phyloP scores from a whole-genome alignment of 1,140 invertebrate genomes.

The Diploscapter pachys region DNA sequence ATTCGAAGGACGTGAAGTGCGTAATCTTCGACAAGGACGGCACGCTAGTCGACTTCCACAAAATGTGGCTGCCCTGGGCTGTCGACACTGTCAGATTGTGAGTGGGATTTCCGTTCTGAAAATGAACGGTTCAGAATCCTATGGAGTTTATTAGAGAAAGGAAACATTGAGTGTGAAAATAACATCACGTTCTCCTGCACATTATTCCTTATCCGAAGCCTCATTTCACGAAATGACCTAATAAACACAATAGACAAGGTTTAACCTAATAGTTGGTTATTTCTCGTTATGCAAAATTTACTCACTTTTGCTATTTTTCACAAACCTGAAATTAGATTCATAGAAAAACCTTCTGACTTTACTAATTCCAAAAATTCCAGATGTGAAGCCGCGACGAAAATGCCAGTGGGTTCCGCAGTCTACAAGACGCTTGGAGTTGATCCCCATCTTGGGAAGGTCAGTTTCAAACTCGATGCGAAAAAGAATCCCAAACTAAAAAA shows the following conservation, averaged over 20 bases:
- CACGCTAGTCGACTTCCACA: slow-evolving; percentile 63
- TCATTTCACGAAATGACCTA: too few relatives aligned
- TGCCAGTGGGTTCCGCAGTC: slow-evolving; percentile 27
- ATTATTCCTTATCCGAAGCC: too few relatives aligned
- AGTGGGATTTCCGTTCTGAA: not conserved
- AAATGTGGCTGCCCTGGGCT: slow-evolving; percentile 64
- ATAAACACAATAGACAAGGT: too few relatives aligned
- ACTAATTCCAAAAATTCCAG: slow-evolving; percentile 32
- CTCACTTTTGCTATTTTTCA: too few relatives aligned
- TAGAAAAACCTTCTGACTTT: not conserved
- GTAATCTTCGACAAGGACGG: slow-evolving; percentile 65
- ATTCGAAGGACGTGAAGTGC: slow-evolving; percentile 39
- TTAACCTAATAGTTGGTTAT: too few relatives aligned
- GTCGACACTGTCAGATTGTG: slow-evolving; percentile 46
- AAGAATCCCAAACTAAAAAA: slow-evolving; percentile 1
- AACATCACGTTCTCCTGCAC: too few relatives aligned
- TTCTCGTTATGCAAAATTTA: too few relatives aligned
- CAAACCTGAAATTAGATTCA: too few relatives aligned
- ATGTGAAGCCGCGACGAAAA: slow-evolving; percentile 42
- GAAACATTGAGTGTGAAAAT: too few relatives aligned
- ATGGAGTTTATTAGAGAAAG: too few relatives aligned
- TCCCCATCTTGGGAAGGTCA: slow-evolving; percentile 24
- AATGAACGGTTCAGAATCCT: too few relatives aligned
- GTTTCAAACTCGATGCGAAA: not conserved
- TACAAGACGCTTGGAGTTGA: slow-evolving; percentile 33